A percentile compares a stretch with the other conserved stretches of the same genome.
phyloP scores from a whole-genome alignment of 2,797 vertebrate genomes.

The Myotis pilosus region DNA sequence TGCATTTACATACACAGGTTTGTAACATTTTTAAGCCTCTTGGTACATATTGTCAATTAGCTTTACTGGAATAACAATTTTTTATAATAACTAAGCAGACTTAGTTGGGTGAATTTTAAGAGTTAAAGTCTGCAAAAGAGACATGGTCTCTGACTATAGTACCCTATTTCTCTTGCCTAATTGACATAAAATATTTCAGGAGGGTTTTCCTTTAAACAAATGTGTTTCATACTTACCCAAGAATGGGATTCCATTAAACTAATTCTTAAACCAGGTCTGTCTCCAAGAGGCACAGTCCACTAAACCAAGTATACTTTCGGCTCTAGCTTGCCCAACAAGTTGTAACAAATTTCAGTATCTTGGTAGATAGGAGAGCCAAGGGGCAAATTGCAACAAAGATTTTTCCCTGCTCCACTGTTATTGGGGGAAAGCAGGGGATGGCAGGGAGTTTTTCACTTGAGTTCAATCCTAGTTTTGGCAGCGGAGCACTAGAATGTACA shows the following conservation, averaged over 20 bases:
- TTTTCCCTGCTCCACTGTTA: background rate
- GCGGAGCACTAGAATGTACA: background rate
- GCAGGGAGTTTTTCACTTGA: background rate
- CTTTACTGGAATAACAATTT: background rate
- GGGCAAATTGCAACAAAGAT: background rate
- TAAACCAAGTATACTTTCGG: conserved; percentile 11
- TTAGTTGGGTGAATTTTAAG: conserved; percentile 25
- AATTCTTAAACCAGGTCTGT: background rate
- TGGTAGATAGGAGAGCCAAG: background rate
- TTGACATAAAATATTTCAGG: conserved; percentile 40
- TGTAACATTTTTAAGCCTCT: conserved; percentile 26
- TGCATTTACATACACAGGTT: background rate
- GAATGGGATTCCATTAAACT: background rate
- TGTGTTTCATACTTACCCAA: background rate
- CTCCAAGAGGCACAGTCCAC: background rate
- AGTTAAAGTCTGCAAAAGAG: conserved; percentile 43
- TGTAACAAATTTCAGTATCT: conserved; percentile 26
- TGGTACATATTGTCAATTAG: background rate
- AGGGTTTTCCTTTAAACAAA: conserved; percentile 50
- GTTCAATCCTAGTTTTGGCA: conserved; percentile 26
- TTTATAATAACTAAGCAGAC: background rate
- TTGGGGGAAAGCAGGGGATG: background rate
- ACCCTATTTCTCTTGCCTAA: background rate
- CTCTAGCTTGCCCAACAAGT: background rate
- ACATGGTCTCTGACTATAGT: background rate